Evolutionary conservation across 2,797 vertebrate species (phyloP).

Genomic region (Enteromius unitaeniatus): DNA sequence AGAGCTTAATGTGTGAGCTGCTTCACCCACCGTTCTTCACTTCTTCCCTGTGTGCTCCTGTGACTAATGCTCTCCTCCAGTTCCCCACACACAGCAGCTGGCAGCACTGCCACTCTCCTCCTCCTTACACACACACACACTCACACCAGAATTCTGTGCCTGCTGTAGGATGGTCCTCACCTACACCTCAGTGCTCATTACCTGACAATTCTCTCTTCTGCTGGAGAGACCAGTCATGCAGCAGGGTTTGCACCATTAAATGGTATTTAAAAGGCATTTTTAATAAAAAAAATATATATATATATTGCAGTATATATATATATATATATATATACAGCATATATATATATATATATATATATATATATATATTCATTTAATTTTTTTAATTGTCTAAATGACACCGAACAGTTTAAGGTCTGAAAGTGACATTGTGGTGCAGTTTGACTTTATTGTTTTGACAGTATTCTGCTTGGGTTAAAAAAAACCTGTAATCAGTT

Average conservation of each 20-base stretch:
- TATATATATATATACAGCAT: too few relatives aligned
- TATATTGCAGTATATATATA: too few relatives aligned
- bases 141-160: constrained; percentile 51
- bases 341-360: too few relatives aligned
- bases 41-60: constrained; percentile 54
- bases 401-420: background rate
- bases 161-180: constrained; percentile 67
- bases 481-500: background rate
- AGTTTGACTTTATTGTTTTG: too few relatives aligned
- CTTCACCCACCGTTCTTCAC: constrained; percentile 61
- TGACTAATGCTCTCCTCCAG: constrained; percentile 68
- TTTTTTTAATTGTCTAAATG: background rate
- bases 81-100: constrained; percentile 72
- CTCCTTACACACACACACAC: constrained; percentile 59
- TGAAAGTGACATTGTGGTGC: too few relatives aligned
- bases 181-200: constrained; percentile 37
- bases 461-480: background rate
- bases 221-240: constrained; percentile 52
- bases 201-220: constrained; percentile 19
- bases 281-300: too few relatives aligned
- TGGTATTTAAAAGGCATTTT: background rate
- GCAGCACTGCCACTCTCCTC: constrained; percentile 60
- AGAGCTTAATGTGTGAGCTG: constrained; percentile 70
- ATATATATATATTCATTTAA: background rate
- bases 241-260: background rate